Base-by-base conservation (phyloP, 2,888 invertebrate species). In the Aricia artaxerxes region DNA sequence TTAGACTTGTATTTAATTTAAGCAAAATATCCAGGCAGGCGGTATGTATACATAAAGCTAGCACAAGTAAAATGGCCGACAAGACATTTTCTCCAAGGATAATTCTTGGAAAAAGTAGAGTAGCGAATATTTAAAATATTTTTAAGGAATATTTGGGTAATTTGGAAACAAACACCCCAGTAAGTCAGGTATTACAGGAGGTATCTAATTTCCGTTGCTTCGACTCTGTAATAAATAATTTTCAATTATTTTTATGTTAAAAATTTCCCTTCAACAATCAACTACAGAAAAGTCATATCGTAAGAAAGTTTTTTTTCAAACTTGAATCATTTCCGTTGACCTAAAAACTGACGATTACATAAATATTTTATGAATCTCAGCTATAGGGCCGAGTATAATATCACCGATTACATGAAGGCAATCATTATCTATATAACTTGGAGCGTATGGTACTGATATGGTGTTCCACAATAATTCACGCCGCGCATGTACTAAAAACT, bases 271-370 rank as follows among this genome's bases (percentile, higher is more conserved):
- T 38, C 69, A 69, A 31, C 31, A 64, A 31, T 35, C 69, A 69
- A 69, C 69, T 35, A 69, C 69, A 69, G 35, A 38, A 69, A 69
- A 61, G 24, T 24, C 31, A 73, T 40, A 73, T 40, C 13, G 73
- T 16, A 73, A 73, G 3, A 38, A 44, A 44, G 9, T 44, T 40
- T 44, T 44, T 44, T 75, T 57, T 57, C 57, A 53, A 53, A 75
- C 75, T 75, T 75, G 11, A 49, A 75, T 31, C 11, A 79, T 79
- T 82, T 78, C 81, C 78, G 80, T 80, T 80, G 80, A 78, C 75
- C 78, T 79, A 78, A 81, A 79, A 79, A 77, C 78, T 78, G 79
- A n/a, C 49, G 73, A 38, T 80, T 44, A 7, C 35, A 61, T 78
- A 40, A 64, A 64, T 78, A 78, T 78, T 78, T 24, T 4, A 78